Conservation (phyloP, 35 echinoderm and acorn worm genomes). For the Lytechinus pictus region DNA sequence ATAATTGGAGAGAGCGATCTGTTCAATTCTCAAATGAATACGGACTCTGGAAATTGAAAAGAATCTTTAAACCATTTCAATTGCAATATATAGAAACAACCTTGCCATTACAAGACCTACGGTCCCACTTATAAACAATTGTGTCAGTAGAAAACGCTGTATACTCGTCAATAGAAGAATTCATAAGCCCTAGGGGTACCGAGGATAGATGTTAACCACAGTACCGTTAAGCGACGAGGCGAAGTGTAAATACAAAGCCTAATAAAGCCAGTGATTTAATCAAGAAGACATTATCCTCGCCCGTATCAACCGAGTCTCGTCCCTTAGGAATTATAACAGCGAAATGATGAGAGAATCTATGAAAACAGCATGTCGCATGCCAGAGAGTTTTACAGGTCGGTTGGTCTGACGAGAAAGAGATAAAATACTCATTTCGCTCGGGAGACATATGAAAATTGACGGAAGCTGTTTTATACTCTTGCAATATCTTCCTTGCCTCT, state of each 20-base stretch:
- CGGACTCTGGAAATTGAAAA: background rate
- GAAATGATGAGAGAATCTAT: slow-evolving; percentile 45
- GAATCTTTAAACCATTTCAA: background rate
- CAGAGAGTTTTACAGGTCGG: background rate
- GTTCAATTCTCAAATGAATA: background rate
- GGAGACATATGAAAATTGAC: slow-evolving; percentile 32
- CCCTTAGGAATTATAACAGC: slow-evolving; percentile 39
- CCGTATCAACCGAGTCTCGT: slow-evolving; percentile 5
- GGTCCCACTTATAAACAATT: slow-evolving; percentile 17
- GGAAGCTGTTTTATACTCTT: background rate
- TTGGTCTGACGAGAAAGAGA: background rate
- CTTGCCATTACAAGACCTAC: background rate
- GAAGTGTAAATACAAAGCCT: slow-evolving; percentile 50
- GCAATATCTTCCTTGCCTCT: background rate
- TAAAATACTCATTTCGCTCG: background rate
- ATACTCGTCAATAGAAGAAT: background rate
- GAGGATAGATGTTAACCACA: slow-evolving; percentile 2
- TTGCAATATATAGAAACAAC: background rate
- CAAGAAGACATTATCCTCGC: slow-evolving; percentile 29
- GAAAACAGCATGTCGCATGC: slow-evolving; percentile 27
- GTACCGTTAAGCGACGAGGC: slow-evolving; percentile 3
- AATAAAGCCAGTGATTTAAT: slow-evolving; percentile 56
- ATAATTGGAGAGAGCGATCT: background rate
- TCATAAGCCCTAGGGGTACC: background rate
- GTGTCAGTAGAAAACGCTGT: background rate